These are phyloP conservation scores for Apis mellifera DNA, from an alignment of 1,140 invertebrate genomes.

Conservation along the genomic window Amel_HAv3.1 CM009936.2:12945001-12945500, in stretches of 20 bases:
- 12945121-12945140: neutral
- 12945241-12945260: too few species aligned
- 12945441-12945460: neutral
- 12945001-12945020: neutral
- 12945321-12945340: neutral
- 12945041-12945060: constrained; percentile 28
- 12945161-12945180: neutral
- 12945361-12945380: neutral
- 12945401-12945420: neutral
- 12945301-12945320: neutral
- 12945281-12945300: neutral
- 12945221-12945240: neutral
- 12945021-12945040: constrained; percentile 4
- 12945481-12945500: neutral
- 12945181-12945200: neutral
- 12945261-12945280: neutral
- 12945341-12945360: constrained; percentile 4
- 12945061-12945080: neutral
- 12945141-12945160: neutral
- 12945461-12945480: neutral
- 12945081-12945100: constrained; percentile 2
- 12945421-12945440: neutral
- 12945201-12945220: neutral
- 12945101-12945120: constrained; percentile 1
- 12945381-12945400: neutral